These are phyloP conservation scores for Caligus rogercresseyi DNA, from an alignment of 1,140 invertebrate species.

Conservation along the genomic window DNA sequence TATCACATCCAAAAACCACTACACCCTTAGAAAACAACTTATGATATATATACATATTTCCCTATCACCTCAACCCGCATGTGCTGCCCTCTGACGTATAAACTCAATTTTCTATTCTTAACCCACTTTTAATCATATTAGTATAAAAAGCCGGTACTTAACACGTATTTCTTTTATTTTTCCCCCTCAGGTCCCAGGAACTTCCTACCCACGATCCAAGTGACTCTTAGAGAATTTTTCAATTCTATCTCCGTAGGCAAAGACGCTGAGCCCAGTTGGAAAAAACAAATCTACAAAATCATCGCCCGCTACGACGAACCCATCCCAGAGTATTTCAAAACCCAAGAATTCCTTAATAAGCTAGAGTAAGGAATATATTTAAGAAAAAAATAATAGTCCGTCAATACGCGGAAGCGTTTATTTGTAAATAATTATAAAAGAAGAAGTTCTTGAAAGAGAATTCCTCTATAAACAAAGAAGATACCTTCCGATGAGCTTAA, in stretches of 20 bases:
- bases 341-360: conserved; percentile 95
- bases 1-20: not conserved
- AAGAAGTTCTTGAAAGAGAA: no score
- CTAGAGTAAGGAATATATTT: conserved; percentile 52
- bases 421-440: no score
- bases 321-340: conserved; percentile 98
- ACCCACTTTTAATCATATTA: no score
- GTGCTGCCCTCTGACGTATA: not conserved
- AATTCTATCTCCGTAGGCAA: conserved; percentile 84
- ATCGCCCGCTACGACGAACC: conserved; percentile 95
- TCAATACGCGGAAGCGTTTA: not conserved
- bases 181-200: conserved; percentile 66
- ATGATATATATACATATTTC: no score
- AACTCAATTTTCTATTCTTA: not conserved
- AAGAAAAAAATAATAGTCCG: not conserved
- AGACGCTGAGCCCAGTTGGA: conserved; percentile 97
- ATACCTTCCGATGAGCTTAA: not conserved
- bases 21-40: no score
- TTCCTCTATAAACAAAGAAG: no score
- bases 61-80: no score
- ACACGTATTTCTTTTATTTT: not conserved
- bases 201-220: conserved; percentile 88
- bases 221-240: conserved; percentile 95
- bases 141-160: no score
- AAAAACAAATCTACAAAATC: conserved; percentile 99